Evolutionary conservation across 2,888 invertebrate genomes (phyloP).

Genomic region (Calameuta filiformis): DNA sequence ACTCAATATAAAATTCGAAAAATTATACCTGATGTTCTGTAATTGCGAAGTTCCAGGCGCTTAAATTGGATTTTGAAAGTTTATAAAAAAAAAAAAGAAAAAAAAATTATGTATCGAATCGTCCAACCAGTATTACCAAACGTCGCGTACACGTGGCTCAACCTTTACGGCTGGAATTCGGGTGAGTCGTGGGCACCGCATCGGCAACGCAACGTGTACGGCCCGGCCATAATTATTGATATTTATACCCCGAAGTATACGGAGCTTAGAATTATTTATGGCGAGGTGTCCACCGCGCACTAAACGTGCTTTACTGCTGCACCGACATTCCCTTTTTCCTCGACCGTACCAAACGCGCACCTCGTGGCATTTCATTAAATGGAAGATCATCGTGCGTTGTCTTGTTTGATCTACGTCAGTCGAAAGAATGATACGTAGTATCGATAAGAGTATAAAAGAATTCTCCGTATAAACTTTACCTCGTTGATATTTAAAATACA

Average conservation of each 20-base stretch:
- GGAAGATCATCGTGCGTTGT: neutral
- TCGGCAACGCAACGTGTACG: constrained; percentile 1
- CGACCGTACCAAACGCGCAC: neutral
- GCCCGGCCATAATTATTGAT: constrained; percentile 41
- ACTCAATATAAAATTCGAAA: neutral
- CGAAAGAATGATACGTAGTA: neutral
- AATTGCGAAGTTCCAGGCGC: neutral
- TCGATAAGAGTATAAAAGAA: neutral
- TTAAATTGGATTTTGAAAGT: neutral
- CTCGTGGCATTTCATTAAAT: neutral
- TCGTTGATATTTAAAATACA: neutral
- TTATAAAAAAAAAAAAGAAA: neutral
- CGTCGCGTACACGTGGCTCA: neutral
- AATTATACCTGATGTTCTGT: neutral
- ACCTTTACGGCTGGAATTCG: neutral
- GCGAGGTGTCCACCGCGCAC: constrained; percentile 30
- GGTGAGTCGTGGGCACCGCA: neutral
- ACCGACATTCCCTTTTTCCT: constrained; percentile 27
- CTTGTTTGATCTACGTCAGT: neutral
- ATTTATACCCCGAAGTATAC: constrained; percentile 32
- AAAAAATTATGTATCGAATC: neutral
- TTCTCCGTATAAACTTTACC: neutral
- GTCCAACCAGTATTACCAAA: neutral
- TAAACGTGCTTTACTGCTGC: constrained; percentile 41
- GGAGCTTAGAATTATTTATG: constrained; percentile 40